Evolutionary conservation across 92 coral and sea anemone genomes (phyloP), one percentile per base, ranked within the genome.

Genomic region (Epizoanthus fatuus): DNA sequence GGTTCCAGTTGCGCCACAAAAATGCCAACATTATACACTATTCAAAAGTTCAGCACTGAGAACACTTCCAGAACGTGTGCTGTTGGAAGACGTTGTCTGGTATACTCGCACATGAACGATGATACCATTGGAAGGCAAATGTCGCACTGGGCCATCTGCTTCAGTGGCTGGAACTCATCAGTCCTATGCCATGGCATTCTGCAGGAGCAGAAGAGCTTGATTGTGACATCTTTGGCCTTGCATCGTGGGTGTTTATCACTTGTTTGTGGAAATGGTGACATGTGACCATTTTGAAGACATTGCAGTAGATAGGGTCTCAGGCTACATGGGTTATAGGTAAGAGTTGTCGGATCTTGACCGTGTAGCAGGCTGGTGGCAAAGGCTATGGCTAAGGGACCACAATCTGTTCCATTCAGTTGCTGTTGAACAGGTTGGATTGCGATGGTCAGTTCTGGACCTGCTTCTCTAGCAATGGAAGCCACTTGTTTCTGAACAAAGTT

Each of bases 231-330:
- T 47, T 47, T 47, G 52, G 52, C 52, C 52, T 7, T 47, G 11
- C 52, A 47, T 47, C 52, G 9, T 47, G 9, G 52, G 52, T 22
- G 38, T 22, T 16, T 67, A 7, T 20, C n/a, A 22, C 4, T 22
- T 82, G 81, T 57, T 22, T 5, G 10, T 67, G 89, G 89, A 58
- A 74, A 84, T 39, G 84, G 75, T 15, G 88, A 40, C 63, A 84
- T 37, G 65, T 44, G 83, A 40, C 84, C 75, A 19, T 63, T 75
- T 19, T n/a, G 12, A 20, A 84, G 25, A n/a, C 88, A 75, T 59
- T 51, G 16, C 19, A 84, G 75, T 15, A 84, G 40, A 45, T 84
- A 76, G 7, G 59, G 15, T 10, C 84, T 38, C 4, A 84, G 82
- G 19, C 37, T 14, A 45, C 22, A 8, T 32, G 14, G 16, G 6